Percentiles rank a stretch among this genome's conserved stretches.
These are phyloP conservation scores for Hyalella azteca DNA, from an alignment of 2,888 invertebrate species.

Conservation along the genomic window DNA sequence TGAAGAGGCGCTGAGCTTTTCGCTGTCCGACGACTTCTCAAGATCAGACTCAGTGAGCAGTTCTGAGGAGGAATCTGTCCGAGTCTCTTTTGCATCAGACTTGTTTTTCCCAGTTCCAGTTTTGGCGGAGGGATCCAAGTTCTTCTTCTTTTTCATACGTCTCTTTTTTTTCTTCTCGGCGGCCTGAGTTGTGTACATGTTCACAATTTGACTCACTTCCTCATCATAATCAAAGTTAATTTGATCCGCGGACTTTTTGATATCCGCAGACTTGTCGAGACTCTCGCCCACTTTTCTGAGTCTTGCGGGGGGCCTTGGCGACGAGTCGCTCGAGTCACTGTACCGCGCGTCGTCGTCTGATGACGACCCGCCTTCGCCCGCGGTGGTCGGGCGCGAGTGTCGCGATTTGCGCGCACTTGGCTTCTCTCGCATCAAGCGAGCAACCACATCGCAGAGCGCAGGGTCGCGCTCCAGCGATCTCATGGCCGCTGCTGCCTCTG, in stretches of 20 bases:
- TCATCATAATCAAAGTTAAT: constrained; percentile 22
- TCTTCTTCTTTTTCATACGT: constrained; percentile 42
- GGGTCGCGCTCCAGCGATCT: constrained; percentile 41
- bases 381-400: neutral
- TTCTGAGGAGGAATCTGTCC: constrained; percentile 16
- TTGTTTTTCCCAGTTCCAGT: constrained; percentile 41
- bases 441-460: constrained; percentile 42
- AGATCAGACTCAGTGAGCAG: constrained; percentile 48
- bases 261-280: neutral
- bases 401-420: constrained; percentile 39
- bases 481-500: constrained; percentile 41
- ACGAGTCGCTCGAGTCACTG: constrained; percentile 9
- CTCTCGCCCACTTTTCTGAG: neutral
- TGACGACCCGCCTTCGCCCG: constrained; percentile 37
- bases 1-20: constrained; percentile 48
- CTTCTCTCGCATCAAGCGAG: constrained; percentile 41
- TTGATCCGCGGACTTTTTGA: neutral
- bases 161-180: constrained; percentile 54
- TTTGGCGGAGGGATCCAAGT: no score
- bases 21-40: constrained; percentile 50
- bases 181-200: constrained; percentile 54
- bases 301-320: neutral
- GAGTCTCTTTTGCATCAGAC: constrained; percentile 35
- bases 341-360: neutral
- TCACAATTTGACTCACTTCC: constrained; percentile 54